Conservation (phyloP, 2,113 vertebrate species). For the Cariama cristata region DNA sequence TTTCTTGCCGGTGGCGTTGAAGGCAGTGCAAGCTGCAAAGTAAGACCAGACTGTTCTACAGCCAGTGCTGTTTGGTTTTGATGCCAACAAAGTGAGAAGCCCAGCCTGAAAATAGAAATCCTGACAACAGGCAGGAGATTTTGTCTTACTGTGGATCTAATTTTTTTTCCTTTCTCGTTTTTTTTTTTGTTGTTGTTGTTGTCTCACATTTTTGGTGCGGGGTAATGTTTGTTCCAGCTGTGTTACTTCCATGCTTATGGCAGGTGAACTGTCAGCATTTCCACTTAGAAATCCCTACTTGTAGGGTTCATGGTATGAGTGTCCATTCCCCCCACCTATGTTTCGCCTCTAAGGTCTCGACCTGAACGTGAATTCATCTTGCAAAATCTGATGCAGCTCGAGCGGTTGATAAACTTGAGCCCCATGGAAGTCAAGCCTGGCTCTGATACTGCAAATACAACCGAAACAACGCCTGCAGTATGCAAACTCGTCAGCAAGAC, state of each 20-base stretch:
- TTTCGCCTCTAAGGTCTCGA: not conserved
- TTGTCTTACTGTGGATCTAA: not conserved
- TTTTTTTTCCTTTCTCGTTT: not conserved
- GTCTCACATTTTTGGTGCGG: not conserved
- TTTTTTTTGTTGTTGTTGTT: not conserved
- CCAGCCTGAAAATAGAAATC: not conserved
- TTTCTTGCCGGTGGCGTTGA: slow-evolving; percentile 61
- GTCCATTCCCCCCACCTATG: not conserved
- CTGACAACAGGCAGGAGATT: slow-evolving; percentile 4
- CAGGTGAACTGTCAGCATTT: slow-evolving; percentile 24
- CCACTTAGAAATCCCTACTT: not conserved
- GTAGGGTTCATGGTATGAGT: not conserved
- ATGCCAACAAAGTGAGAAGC: not conserved
- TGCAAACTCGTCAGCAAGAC: not conserved
- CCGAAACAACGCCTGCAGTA: accelerated
- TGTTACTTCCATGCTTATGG: not conserved
- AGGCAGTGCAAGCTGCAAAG: slow-evolving; percentile 67
- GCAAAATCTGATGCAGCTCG: not conserved
- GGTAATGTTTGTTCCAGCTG: not conserved
- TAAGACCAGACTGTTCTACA: not conserved
- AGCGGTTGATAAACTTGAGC: not conserved
- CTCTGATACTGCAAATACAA: accelerated
- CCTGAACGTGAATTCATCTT: not conserved
- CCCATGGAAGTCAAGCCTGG: accelerated
- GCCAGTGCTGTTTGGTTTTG: not conserved